Conservation (phyloP, 2,113 vertebrate genomes). For the Hippopotamus amphibius region DNA sequence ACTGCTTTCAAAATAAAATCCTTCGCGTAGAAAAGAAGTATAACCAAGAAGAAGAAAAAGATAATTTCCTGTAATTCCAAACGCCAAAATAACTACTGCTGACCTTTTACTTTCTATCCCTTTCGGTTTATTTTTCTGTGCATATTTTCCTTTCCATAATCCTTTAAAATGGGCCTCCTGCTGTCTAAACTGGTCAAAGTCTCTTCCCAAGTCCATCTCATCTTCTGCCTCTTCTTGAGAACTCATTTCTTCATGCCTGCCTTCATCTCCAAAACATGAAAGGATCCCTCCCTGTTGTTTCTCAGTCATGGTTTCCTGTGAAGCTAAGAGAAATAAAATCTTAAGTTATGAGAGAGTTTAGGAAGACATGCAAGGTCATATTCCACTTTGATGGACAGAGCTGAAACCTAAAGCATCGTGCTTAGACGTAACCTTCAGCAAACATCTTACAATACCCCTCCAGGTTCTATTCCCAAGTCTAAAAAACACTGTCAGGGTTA, state of each 20-base stretch:
- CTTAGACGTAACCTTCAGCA: neutral
- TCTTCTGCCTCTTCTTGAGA: neutral
- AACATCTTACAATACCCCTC: neutral
- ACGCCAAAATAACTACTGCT: neutral
- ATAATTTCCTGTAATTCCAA: neutral
- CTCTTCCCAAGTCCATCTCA: neutral
- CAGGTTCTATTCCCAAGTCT: neutral
- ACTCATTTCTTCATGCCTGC: neutral
- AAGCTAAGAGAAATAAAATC: slow-evolving; percentile 1
- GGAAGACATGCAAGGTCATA: neutral
- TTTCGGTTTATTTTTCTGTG: neutral
- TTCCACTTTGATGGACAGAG: neutral
- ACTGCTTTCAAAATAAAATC: slow-evolving; percentile 19
- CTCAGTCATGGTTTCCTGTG: neutral
- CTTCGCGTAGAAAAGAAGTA: neutral
- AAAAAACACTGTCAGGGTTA: neutral
- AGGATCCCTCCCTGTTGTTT: neutral
- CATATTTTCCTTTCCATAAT: neutral
- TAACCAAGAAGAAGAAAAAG: neutral
- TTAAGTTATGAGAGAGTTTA: neutral
- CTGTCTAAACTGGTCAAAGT: neutral
- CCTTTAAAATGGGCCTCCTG: neutral
- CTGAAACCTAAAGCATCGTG: neutral
- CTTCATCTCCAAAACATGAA: neutral
- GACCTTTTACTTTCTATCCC: neutral